Evolutionary conservation across 2,113 vertebrate species (phyloP).

Genomic region (Kryptolebias marmoratus): DNA sequence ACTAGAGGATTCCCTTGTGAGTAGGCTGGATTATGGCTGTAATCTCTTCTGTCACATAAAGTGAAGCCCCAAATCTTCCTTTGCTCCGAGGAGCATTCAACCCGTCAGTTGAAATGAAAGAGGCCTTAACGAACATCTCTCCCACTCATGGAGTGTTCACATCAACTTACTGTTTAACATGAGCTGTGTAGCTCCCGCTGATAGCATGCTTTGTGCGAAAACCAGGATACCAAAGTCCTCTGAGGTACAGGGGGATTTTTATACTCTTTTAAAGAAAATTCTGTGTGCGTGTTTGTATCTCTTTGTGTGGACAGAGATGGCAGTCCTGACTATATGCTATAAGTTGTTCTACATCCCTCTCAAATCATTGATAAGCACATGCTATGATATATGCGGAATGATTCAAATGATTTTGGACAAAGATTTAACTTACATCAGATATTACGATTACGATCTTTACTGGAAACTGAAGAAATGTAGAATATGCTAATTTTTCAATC

Average conservation of each 20-base stretch:
- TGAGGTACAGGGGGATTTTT: constrained; percentile 46
- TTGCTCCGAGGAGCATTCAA: constrained; percentile 81
- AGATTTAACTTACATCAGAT: constrained; percentile 30
- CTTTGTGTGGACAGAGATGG: constrained; percentile 6
- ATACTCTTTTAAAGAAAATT: constrained; percentile 58
- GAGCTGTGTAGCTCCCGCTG: constrained; percentile 45
- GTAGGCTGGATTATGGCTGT: constrained; percentile 85
- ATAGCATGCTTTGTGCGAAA: constrained; percentile 52
- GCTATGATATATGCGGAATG: constrained; percentile 13
- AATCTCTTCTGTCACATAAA: constrained; percentile 89
- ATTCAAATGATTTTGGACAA: constrained; percentile 25
- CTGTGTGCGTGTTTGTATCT: not conserved
- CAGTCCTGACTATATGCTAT: constrained; percentile 4
- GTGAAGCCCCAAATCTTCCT: constrained; percentile 84
- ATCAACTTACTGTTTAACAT: constrained; percentile 70
- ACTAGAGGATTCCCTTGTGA: constrained; percentile 75
- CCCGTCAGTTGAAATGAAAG: constrained; percentile 83
- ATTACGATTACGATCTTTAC: constrained; percentile 36
- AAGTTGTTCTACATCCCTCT: constrained; percentile 15
- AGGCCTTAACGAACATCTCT: constrained; percentile 72
- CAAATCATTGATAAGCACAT: constrained; percentile 1
- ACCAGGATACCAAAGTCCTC: constrained; percentile 65
- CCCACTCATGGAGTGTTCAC: constrained; percentile 60
- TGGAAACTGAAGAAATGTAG: constrained; percentile 49
- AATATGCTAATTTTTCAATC: constrained; percentile 61